phyloP scores from a whole-genome alignment of 2,797 vertebrate species.

The Spea hammondii region DNA sequence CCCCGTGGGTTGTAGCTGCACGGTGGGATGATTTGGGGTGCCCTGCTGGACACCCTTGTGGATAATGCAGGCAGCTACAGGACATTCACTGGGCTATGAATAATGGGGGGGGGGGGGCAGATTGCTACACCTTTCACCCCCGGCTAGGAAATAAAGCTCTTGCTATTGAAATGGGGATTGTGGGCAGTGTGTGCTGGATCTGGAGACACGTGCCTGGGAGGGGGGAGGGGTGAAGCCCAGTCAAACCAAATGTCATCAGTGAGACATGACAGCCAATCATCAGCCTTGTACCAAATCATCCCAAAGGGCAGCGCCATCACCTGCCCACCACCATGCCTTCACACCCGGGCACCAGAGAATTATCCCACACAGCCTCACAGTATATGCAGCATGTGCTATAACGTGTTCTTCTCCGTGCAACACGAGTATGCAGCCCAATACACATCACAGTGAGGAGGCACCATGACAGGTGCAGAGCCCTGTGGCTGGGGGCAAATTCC shows the following conservation, averaged over 20 bases:
- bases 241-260: slow-evolving; percentile 36
- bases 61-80: neutral
- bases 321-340: no score
- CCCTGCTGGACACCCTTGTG: neutral
- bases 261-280: neutral
- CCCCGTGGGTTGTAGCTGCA: no score
- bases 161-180: slow-evolving; percentile 75
- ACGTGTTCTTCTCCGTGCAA: no score
- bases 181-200: slow-evolving; percentile 84
- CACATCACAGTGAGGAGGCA: no score
- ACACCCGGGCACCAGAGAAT: no score
- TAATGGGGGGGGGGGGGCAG: slow-evolving; percentile 9
- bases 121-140: slow-evolving; percentile 63
- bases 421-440: no score
- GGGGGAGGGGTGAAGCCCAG: slow-evolving; percentile 32
- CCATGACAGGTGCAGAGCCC: no score
- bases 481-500: no score
- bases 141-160: slow-evolving; percentile 84
- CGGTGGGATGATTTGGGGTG: no score
- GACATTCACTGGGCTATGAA: neutral
- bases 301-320: neutral
- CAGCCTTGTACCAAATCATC: no score
- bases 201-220: slow-evolving; percentile 80
- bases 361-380: no score
- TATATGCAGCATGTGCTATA: no score